Evolutionary conservation across 1,140 invertebrate species (phyloP).

Genomic region (Papilio polyxenes): DNA sequence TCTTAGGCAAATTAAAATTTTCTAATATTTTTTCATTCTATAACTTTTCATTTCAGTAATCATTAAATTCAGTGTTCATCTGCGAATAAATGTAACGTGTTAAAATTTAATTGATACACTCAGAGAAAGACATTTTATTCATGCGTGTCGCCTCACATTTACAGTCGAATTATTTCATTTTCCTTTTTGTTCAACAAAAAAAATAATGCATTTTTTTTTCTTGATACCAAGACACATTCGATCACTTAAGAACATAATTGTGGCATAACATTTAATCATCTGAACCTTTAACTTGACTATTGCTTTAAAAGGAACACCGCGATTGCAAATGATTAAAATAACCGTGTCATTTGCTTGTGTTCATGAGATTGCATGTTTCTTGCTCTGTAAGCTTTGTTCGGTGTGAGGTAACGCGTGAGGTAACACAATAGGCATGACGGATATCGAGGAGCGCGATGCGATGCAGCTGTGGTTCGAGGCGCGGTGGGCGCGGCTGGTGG

Average conservation of each 20-base stretch:
- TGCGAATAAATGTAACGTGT: not conserved
- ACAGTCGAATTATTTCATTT: too few species aligned
- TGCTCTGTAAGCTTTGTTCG: not conserved
- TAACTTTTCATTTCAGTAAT: not conserved
- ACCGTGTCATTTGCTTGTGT: too few species aligned
- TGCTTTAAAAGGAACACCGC: too few species aligned
- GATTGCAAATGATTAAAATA: too few species aligned
- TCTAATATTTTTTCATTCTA: not conserved
- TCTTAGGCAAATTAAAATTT: not conserved
- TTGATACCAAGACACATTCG: too few species aligned
- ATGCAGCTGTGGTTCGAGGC: slow-evolving; percentile 76
- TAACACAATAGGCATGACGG: slow-evolving; percentile 34
- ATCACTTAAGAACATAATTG: not conserved
- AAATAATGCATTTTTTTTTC: too few species aligned
- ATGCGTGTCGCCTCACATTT: too few species aligned
- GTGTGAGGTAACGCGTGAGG: not conserved
- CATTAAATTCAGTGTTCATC: not conserved
- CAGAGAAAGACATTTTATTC: too few species aligned
- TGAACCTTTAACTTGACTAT: too few species aligned
- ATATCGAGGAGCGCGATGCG: slow-evolving; percentile 66
- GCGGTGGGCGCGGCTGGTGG: slow-evolving; percentile 67
- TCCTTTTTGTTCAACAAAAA: too few species aligned
- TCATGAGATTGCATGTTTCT: not conserved
- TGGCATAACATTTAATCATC: not conserved
- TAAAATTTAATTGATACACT: not conserved